phyloP scores from a whole-genome alignment of 2,797 vertebrate genomes.

The Podarcis lilfordi region DNA sequence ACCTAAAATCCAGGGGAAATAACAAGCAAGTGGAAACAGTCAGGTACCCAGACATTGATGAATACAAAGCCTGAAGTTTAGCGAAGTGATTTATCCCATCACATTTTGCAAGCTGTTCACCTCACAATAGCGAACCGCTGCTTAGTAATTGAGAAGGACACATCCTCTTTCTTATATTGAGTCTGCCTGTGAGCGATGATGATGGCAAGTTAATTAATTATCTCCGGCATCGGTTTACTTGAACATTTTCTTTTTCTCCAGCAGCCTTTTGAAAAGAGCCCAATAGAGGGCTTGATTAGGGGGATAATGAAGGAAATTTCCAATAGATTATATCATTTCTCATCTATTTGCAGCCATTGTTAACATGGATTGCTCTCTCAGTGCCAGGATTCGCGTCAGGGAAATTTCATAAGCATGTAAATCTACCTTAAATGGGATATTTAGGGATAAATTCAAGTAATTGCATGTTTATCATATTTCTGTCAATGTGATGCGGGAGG shows the following conservation, averaged over 20 bases:
- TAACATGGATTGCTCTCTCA: slow-evolving; percentile 53
- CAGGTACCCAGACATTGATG: slow-evolving; percentile 51
- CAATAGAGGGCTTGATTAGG: slow-evolving; percentile 76
- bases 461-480: slow-evolving; percentile 71
- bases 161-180: slow-evolving; percentile 60
- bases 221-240: slow-evolving; percentile 75
- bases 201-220: slow-evolving; percentile 77
- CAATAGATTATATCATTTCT: slow-evolving; percentile 74
- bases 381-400: slow-evolving; percentile 46
- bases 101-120: slow-evolving; percentile 65
- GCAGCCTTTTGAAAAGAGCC: slow-evolving; percentile 71
- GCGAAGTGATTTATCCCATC: slow-evolving; percentile 66
- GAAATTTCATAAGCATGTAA: slow-evolving; percentile 69
- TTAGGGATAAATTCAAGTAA: slow-evolving; percentile 67
- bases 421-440: slow-evolving; percentile 68
- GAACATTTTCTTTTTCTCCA: slow-evolving; percentile 68
- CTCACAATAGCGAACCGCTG: slow-evolving; percentile 53
- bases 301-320: slow-evolving; percentile 77
- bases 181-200: slow-evolving; percentile 66
- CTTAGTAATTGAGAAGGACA: slow-evolving; percentile 74
- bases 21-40: slow-evolving; percentile 47
- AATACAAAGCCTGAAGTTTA: slow-evolving; percentile 60
- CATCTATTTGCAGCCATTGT: slow-evolving; percentile 65
- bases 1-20: slow-evolving; percentile 11
- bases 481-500: slow-evolving; percentile 52